Conservation (phyloP, 2,113 vertebrate species). For the Marmota monax region DNA sequence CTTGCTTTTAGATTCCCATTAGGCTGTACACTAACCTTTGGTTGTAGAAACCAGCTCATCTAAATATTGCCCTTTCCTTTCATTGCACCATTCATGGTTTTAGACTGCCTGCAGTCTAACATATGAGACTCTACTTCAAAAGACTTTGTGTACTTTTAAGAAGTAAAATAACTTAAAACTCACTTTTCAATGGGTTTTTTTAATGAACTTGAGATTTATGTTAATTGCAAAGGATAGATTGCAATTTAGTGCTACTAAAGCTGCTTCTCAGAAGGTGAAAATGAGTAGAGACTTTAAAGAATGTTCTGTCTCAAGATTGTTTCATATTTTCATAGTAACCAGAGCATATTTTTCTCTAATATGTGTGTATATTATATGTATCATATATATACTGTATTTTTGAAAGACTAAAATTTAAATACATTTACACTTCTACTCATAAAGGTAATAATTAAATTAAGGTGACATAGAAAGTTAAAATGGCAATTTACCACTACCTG, state of each 20-base stretch:
- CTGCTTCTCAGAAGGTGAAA: conserved; percentile 22
- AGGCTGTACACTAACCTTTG: neutral
- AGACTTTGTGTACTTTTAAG: neutral
- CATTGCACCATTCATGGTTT: neutral
- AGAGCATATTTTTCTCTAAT: conserved; percentile 13
- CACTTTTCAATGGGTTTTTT: neutral
- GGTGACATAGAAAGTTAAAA: conserved; percentile 49
- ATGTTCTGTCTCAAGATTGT: conserved; percentile 21
- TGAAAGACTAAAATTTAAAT: conserved; percentile 62
- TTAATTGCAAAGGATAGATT: neutral
- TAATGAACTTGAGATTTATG: conserved; percentile 11
- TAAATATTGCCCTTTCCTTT: neutral
- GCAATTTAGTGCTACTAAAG: conserved; percentile 12
- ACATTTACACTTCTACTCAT: conserved; percentile 41
- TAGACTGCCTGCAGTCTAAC: neutral
- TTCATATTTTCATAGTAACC: conserved; percentile 6
- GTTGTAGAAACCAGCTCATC: neutral
- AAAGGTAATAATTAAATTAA: conserved; percentile 65
- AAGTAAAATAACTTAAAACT: conserved; percentile 42
- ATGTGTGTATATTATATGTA: neutral
- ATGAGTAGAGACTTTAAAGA: neutral
- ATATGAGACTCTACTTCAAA: neutral
- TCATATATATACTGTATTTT: neutral
- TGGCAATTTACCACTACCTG: conserved; percentile 11
- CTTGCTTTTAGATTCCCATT: neutral